Percentiles rank a stretch among this genome's conserved stretches.
phyloP scores from a whole-genome alignment of 2,113 vertebrate genomes.

The Larimichthys polyactis region DNA sequence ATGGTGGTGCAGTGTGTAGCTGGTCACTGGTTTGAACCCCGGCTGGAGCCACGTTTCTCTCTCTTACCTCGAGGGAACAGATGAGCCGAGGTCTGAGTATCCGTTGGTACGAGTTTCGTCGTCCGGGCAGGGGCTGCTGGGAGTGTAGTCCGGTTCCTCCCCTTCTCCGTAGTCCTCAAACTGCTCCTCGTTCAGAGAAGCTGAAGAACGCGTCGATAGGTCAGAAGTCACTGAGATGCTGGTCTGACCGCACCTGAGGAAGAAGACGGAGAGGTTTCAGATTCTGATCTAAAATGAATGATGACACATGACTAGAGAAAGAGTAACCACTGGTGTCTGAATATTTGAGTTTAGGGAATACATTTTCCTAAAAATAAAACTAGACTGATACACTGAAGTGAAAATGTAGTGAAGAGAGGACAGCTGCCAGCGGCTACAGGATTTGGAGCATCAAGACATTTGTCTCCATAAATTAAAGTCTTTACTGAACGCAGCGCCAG shows the following conservation, averaged over 20 bases:
- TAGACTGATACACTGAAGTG: neutral
- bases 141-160: conserved; percentile 92
- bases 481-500: neutral
- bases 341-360: neutral
- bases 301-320: neutral
- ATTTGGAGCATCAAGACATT: neutral
- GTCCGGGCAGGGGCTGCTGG: conserved; percentile 93
- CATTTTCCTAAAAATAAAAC: neutral
- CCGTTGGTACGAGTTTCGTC: conserved; percentile 93
- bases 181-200: conserved; percentile 96
- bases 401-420: neutral
- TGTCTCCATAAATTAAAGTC: neutral
- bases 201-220: conserved; percentile 92
- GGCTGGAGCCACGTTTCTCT: neutral
- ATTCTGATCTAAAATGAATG: neutral
- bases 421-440: neutral
- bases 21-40: too few relatives aligned
- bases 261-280: conserved; percentile 12
- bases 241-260: conserved; percentile 86
- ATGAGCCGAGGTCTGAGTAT: conserved; percentile 95
- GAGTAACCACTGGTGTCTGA: neutral
- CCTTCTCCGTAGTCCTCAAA: conserved; percentile 98
- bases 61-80: conserved; percentile 93
- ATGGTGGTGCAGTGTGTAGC: too few relatives aligned
- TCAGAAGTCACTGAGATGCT: conserved; percentile 91